Evolutionary conservation across 2,888 invertebrate genomes (phyloP), one percentile per base, ranked within the genome.

Genomic region (Julus scandinavius): DNA sequence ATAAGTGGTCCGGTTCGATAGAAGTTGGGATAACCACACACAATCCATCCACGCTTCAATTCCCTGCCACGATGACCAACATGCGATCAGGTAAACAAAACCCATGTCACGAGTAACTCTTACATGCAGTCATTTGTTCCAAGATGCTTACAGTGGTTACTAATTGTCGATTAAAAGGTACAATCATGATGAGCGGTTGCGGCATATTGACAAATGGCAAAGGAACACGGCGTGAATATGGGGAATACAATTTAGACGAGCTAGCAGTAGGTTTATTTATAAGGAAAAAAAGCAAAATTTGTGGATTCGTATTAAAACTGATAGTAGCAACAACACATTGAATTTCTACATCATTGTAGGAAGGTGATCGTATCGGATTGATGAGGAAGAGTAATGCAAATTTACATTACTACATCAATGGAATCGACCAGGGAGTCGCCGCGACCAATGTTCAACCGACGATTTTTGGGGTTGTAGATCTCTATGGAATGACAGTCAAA

Each of bases 61-160:
- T 98, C 92, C 99, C 98, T 2, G 97, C 98, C 0, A 99, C 98
- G 1, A 98, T 99, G 98, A 98, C 98, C 0, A 98, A 98, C 92
- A 96, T 98, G 96, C 95, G 97, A 89, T 95, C 96, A 41, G 95
- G 98, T 11, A 97, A 97, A 13, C 50, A 80, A 17, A 40, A 38
- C 85, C 49, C 41, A 2, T 15, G 15, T 86, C 3, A n/a, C 11
- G 11, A 83, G 11, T 45, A 1, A 3, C 1, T 40, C 15, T 80
- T 80, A 80, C 3, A 15, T 45, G 0, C n/a, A 11, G 20, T 50
- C 4, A 9, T 20, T n/a, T 72, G 13, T 72, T 20, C 72, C 29
- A 72, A 29, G 13, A 72, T 20, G 29, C 0, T 7, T 72, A 72
- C 11, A 29, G 20, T 6, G 11, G 7, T 20, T 29, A 6, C 72